These are phyloP conservation scores for Apis mellifera DNA, from an alignment of 1,140 invertebrate genomes.

Conservation along the genomic window DNA sequence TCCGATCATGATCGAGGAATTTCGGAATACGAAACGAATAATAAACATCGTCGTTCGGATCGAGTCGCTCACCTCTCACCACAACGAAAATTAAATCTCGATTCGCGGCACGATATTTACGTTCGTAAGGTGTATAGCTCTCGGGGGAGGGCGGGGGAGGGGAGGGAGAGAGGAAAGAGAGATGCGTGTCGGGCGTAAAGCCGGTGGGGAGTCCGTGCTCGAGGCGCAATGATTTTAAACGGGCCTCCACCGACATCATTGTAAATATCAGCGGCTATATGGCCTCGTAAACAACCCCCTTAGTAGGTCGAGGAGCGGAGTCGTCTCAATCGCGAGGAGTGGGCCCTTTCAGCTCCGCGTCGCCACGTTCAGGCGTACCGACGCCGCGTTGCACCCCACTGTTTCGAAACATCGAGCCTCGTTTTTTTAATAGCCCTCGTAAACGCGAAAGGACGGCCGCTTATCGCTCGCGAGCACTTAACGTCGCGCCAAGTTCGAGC, in stretches of 20 bases:
- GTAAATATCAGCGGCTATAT: constrained; percentile 78
- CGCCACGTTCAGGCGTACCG: constrained; percentile 12
- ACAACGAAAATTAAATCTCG: constrained; percentile 70
- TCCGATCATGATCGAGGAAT: neutral
- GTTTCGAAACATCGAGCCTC: constrained; percentile 5
- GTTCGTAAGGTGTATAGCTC: constrained; percentile 1
- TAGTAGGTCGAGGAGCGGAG: constrained; percentile 60
- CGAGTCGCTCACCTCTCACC: too few relatives aligned
- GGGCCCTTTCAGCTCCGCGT: constrained; percentile 8
- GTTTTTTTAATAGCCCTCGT: constrained; percentile 39
- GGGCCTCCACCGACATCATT: constrained; percentile 74
- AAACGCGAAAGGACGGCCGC: constrained; percentile 28
- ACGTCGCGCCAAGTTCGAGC: constrained; percentile 23
- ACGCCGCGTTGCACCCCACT: constrained; percentile 47
- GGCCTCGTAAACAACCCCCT: constrained; percentile 76
- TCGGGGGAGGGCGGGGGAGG: neutral
- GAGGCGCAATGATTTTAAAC: constrained; percentile 74
- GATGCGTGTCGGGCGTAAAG: constrained; percentile 75
- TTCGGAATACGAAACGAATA: neutral
- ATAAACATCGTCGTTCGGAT: neutral
- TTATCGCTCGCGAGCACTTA: constrained; percentile 32
- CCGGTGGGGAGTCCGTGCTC: constrained; percentile 73
- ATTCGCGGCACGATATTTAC: constrained; percentile 70
- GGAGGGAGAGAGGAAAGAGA: constrained; percentile 12
- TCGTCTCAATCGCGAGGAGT: constrained; percentile 67